Percentiles rank a stretch among this genome's conserved stretches.
phyloP scores from a whole-genome alignment of 2,888 invertebrate species.

The Baronia brevicornis region DNA sequence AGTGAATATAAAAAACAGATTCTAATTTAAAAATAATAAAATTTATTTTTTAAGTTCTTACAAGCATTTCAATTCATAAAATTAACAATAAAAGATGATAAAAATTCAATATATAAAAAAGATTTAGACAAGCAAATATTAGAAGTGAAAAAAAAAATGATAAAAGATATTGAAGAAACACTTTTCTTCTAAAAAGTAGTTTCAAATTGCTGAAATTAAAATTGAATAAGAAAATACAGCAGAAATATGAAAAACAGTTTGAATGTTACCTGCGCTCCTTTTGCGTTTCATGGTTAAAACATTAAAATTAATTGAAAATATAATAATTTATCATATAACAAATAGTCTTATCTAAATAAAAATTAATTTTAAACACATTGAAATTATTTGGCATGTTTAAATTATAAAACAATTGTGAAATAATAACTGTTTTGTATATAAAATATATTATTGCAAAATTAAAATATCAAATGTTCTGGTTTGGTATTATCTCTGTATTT shows the following conservation, averaged over 20 bases:
- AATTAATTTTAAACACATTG: slow-evolving; percentile 25
- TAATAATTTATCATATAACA: slow-evolving; percentile 6
- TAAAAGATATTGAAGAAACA: slow-evolving; percentile 37
- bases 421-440: slow-evolving; percentile 19
- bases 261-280: slow-evolving; percentile 10
- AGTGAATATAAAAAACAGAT: slow-evolving; percentile 4
- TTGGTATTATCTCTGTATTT: slow-evolving; percentile 36
- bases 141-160: slow-evolving; percentile 23
- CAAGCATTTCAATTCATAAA: slow-evolving; percentile 11
- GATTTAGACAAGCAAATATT: slow-evolving; percentile 13
- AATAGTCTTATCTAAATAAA: slow-evolving; percentile 11
- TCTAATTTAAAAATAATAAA: slow-evolving; percentile 14
- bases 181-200: slow-evolving; percentile 54
- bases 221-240: slow-evolving; percentile 27
- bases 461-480: slow-evolving; percentile 21
- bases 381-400: slow-evolving; percentile 38
- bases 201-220: slow-evolving; percentile 24
- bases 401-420: slow-evolving; percentile 47
- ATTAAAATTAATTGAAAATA: slow-evolving; percentile 8
- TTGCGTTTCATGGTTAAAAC: background rate
- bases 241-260: slow-evolving; percentile 21
- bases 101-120: slow-evolving; percentile 14
- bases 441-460: slow-evolving; percentile 10
- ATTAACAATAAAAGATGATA: slow-evolving; percentile 13
- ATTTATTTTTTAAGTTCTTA: slow-evolving; percentile 13